Base-by-base conservation (phyloP, 2,888 invertebrate genomes). In the Steromphala cineraria region DNA sequence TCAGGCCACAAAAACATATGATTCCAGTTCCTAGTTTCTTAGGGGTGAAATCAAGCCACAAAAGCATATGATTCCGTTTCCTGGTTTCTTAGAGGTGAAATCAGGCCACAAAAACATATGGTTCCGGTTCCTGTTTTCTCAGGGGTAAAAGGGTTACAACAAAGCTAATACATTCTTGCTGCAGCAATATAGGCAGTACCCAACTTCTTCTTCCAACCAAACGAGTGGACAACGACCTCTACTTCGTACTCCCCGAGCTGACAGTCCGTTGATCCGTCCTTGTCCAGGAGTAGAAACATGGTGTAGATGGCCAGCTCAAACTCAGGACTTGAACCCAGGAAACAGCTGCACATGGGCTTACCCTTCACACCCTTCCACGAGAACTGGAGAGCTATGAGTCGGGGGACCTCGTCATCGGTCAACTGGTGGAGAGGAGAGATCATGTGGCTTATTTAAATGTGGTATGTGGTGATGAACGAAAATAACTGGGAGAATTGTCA, bases 301-400 rank as follows among this genome's bases (percentile, higher is more conserved):
- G 92, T 92, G 86, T 93, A 93, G 0, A 90, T 87, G 19, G 93
- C 93, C 56, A 93, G 89, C 84, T 93, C 93, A 88, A 93, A 93
- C 87, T 93, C 93, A 2, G 93, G 93, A 84, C 93, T 93, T 10
- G 92, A 91, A 28, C 93, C 93, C 31, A 93, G 84, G 81, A 93
- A 92, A 46, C 90, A 90, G 80, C 92, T 92, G 78, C 92, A 92
- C 81, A 92, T 89, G 4, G 92, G 92, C 84, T 93, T 93, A 10
- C 86, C 88, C 53, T 87, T 88, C 19, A 85, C 89, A n/a, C 84
- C 87, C 53, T 81, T 86, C 90, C 90, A 93, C n/a, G 88, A 87
- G 81, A 93, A 93, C 86, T 93, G 93, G 40, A 93, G 85, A 17
- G 93, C 91, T 13, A 93, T 86, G 53, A 93, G 86, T 10, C 92